These are phyloP conservation scores for Limnephilus rhombicus DNA, from an alignment of 2,888 invertebrate genomes.

Conservation along the genomic window DNA sequence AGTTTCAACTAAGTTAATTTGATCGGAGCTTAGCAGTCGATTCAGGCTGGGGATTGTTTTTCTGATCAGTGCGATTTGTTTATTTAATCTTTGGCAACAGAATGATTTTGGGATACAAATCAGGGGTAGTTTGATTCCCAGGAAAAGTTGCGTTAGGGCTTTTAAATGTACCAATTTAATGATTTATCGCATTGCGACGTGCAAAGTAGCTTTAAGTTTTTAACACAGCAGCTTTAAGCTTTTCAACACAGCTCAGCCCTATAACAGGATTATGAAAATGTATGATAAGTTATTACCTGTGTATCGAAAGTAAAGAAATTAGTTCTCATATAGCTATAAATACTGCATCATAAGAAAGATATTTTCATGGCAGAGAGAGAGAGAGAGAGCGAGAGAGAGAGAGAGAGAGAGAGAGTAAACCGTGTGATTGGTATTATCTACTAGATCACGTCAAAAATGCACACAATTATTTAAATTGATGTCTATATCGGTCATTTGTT, in stretches of 20 bases:
- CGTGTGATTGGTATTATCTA: no score
- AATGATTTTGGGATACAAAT: background rate
- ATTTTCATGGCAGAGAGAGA: no score
- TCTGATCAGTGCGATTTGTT: background rate
- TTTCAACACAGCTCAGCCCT: background rate
- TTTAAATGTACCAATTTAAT: background rate
- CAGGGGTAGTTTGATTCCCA: background rate
- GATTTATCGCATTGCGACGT: background rate
- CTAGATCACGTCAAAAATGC: no score
- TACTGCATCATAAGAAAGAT: background rate
- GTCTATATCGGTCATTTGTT: no score
- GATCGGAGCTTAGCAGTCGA: conserved; percentile 36
- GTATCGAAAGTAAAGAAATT: background rate
- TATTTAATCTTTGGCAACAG: background rate
- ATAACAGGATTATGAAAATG: background rate
- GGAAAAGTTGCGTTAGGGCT: background rate
- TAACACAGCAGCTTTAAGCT: background rate
- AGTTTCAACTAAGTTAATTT: conserved; percentile 38
- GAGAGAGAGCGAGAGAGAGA: no score
- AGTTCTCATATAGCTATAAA: background rate
- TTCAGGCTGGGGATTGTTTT: background rate
- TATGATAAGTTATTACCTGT: background rate
- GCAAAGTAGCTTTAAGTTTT: background rate
- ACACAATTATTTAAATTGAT: no score
- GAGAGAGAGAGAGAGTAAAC: no score